A percentile compares a stretch with the other conserved stretches of the same genome.
These are phyloP conservation scores for Chauna torquata DNA, from an alignment of 2,113 vertebrate species.

Conservation along the genomic window DNA sequence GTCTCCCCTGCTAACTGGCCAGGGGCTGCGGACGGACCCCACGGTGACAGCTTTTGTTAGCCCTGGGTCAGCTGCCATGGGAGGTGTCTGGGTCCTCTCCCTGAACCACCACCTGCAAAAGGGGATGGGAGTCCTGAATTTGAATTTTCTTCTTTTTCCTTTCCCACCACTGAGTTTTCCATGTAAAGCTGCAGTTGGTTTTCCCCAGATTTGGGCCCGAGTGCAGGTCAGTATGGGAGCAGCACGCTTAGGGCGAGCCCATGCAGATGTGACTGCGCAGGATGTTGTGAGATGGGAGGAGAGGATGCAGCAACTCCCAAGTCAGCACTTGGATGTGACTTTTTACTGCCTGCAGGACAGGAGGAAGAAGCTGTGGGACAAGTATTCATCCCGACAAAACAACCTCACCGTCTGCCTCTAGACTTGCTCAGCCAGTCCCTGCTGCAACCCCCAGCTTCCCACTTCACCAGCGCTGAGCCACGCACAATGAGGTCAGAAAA, in stretches of 20 bases:
- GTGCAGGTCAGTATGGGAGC: neutral
- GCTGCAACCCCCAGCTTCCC: neutral
- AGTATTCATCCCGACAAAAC: neutral
- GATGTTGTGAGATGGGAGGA: neutral
- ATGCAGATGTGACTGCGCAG: neutral
- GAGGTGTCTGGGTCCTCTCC: neutral
- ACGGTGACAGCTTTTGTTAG: neutral
- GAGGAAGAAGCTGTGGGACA: neutral
- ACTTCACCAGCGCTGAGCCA: neutral
- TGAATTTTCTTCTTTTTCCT: neutral
- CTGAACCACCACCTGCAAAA: neutral
- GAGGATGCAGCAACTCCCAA: neutral
- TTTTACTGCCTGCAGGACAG: neutral
- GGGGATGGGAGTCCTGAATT: neutral
- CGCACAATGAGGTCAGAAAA: neutral
- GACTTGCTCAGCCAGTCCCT: neutral
- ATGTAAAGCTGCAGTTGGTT: neutral
- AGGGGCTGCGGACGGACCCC: neutral
- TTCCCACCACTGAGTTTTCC: neutral
- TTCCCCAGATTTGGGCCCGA: neutral
- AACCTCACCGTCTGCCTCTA: neutral
- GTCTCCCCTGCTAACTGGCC: neutral
- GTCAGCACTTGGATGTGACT: neutral
- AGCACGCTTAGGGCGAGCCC: neutral
- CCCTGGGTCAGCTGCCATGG: fast-evolving